Base-by-base conservation (phyloP, 2,888 invertebrate species). In the Pseudococcus viburni region DNA sequence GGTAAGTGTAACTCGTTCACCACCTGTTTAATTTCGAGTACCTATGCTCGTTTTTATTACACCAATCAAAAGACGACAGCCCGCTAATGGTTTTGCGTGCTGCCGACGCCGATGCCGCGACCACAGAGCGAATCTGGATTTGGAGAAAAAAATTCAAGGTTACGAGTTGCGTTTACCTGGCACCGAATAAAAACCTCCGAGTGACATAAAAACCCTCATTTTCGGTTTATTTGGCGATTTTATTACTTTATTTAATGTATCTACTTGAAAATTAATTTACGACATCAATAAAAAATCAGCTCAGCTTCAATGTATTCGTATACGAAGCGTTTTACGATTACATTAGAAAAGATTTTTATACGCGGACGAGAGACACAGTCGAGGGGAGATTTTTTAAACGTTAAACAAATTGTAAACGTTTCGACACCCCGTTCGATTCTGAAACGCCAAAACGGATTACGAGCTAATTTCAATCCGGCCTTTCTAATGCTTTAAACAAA, bases 191-290 rank as follows among this genome's bases (percentile, higher is more conserved):
- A 85, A 85, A 39, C 46, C 12, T 4, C 11, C 73, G 46, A 85
- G 39, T 64, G 85, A 85, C 85, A 64, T 85, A 59, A 85, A 85
- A 85, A 59, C 64, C 80, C 84, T 85, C 85, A 85, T 85, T 85
- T 85, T 85, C 59, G 85, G 64, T 85, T 64, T 85, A 85, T 85
- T 85, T 42, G 55, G 64, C 64, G 42, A 48, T 64, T 85, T 85
- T 59, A 85, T 85, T 64, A 19, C 85, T 17, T 85, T 85, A 51
- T 85, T 85, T 85, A 85, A 85, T 85, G 85, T 85, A 85, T 42
- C 64, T 85, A 64, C 85, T 85, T 59, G 85, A 85, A 85, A 85
- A 85, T 85, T 85, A 85, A 85, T 85, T 85, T 85, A 85, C 64
- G 85, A 85, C 85, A 39, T 19, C 39, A 3, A 85, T 85, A 85